Conservation (phyloP, 2,113 vertebrate species). For the Stigmatopora argus region DNA sequence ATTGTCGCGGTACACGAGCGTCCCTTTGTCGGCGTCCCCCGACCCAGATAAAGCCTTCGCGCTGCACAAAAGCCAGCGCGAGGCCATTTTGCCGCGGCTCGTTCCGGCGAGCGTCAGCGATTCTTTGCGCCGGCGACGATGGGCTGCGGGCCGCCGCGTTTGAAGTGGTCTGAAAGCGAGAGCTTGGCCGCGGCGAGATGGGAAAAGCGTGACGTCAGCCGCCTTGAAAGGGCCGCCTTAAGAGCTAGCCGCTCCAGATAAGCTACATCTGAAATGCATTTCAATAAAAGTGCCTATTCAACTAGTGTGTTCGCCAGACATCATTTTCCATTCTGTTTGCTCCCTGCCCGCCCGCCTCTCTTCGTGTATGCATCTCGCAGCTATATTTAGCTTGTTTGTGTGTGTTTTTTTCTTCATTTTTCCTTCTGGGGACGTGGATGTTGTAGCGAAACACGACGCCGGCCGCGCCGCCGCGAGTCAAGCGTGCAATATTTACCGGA, state of each 20-base stretch:
- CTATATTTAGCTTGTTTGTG: conserved; percentile 63
- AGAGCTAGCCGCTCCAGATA: conserved; percentile 31
- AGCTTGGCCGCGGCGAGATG: conserved; percentile 18
- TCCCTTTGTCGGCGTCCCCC: conserved; percentile 30
- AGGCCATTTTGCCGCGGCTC: conserved; percentile 20
- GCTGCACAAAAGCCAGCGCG: conserved; percentile 25
- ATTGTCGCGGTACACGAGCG: conserved; percentile 42
- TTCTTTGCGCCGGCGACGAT: conserved; percentile 10
- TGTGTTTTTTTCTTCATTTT: conserved; percentile 46
- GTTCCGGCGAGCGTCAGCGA: conserved; percentile 11
- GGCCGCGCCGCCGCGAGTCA: conserved; percentile 37
- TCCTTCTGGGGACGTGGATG: conserved; percentile 44
- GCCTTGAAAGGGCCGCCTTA: conserved; percentile 31
- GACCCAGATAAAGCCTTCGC: conserved; percentile 23
- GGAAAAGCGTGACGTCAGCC: conserved; percentile 29
- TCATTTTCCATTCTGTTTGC: conserved; percentile 39
- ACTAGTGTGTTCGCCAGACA: conserved; percentile 37
- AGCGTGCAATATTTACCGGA: conserved; percentile 63
- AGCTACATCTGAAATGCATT: conserved; percentile 54
- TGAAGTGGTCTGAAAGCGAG: conserved; percentile 5
- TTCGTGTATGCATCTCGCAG: conserved; percentile 17
- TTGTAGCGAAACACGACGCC: conserved; percentile 44
- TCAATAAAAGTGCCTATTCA: conserved; percentile 58
- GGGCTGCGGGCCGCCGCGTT: background rate
- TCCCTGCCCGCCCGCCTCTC: background rate